Percentiles rank a stretch among this genome's conserved stretches.
These are phyloP conservation scores for Enteromius viviparus DNA, from an alignment of 2,797 vertebrate species.

Conservation along the genomic window DNA sequence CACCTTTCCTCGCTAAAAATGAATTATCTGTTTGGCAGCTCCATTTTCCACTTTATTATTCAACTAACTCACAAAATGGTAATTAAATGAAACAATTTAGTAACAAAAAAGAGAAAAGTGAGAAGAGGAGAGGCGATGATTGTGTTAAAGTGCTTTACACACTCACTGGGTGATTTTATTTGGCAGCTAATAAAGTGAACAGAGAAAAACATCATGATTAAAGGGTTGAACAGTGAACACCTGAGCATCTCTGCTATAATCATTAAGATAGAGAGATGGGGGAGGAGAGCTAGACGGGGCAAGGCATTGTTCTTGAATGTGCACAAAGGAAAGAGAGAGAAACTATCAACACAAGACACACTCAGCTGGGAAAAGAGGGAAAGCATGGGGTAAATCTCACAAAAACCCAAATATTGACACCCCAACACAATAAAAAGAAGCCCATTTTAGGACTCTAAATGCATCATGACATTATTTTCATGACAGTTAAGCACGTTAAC, in stretches of 20 bases:
- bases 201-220: constrained; percentile 52
- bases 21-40: constrained; percentile 59
- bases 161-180: constrained; percentile 54
- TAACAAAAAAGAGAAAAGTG: constrained; percentile 50
- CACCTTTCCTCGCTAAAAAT: constrained; percentile 53
- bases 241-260: constrained; percentile 49
- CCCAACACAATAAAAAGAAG: background rate
- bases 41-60: constrained; percentile 62
- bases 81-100: constrained; percentile 65
- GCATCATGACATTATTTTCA: background rate
- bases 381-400: background rate
- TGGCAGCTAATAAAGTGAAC: constrained; percentile 56
- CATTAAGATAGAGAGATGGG: constrained; percentile 42
- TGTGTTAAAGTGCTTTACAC: constrained; percentile 54
- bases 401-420: background rate
- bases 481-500: background rate
- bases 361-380: background rate
- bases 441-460: background rate
- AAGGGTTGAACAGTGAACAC: constrained; percentile 50
- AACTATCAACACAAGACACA: background rate
- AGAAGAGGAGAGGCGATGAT: constrained; percentile 49
- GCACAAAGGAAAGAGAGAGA: constrained; percentile 4
- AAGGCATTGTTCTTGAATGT: constrained; percentile 29
- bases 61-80: constrained; percentile 62
- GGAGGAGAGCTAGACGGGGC: constrained; percentile 40